A percentile compares a stretch with the other conserved stretches of the same genome.
Evolutionary conservation across 2,888 invertebrate genomes (phyloP).

Genomic region (Brenthis hecate): DNA sequence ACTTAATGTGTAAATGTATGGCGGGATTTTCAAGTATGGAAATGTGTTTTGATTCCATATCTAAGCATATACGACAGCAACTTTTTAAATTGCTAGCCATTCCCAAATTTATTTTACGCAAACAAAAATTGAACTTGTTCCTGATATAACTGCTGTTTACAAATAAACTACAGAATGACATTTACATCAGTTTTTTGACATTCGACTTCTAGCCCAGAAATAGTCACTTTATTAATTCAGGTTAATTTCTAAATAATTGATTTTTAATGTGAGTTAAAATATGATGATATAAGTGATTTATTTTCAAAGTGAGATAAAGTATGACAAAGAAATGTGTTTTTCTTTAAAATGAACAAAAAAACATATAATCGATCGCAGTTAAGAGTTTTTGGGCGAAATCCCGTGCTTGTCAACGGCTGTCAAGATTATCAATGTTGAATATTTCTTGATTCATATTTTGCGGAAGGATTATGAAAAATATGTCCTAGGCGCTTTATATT

Average conservation of each 20-base stretch:
- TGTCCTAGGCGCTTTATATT: constrained; percentile 1
- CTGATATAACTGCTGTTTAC: neutral
- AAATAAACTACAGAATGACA: neutral
- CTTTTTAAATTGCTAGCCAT: constrained; percentile 65
- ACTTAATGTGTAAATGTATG: constrained; percentile 66
- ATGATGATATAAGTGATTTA: too few species aligned
- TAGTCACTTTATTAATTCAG: neutral
- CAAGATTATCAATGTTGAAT: constrained; percentile 4
- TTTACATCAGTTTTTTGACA: neutral
- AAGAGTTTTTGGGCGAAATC: neutral
- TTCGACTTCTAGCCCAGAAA: neutral
- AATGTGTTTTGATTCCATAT: constrained; percentile 62
- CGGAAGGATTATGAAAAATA: constrained; percentile 3
- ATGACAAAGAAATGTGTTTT: too few species aligned
- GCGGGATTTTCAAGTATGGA: constrained; percentile 66
- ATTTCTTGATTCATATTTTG: constrained; percentile 13
- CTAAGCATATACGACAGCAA: constrained; percentile 73
- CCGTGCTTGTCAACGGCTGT: constrained; percentile 9
- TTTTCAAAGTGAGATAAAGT: too few species aligned
- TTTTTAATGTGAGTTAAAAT: too few species aligned
- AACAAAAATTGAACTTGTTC: neutral
- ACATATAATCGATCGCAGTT: too few species aligned
- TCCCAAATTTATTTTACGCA: constrained; percentile 13
- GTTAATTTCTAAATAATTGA: too few species aligned
- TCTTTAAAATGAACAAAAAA: too few species aligned